Percentiles rank a stretch among this genome's conserved stretches.
Evolutionary conservation across 2,797 vertebrate genomes (phyloP).

Genomic region (Sciaenops ocellatus): DNA sequence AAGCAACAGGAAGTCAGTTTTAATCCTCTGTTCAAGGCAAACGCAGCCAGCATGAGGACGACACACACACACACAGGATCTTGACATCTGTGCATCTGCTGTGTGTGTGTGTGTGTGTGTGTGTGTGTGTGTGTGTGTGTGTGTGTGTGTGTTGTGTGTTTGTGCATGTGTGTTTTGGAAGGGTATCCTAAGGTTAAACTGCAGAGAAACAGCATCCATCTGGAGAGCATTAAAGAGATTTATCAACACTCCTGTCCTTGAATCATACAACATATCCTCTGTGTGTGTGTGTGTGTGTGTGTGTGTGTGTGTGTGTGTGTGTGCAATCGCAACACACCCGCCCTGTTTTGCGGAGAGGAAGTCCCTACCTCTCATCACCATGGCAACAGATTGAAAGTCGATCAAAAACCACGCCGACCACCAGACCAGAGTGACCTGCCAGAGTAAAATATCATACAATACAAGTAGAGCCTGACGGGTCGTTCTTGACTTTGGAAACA

Average conservation of each 20-base stretch:
- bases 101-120: neutral
- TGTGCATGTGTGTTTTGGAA: slow-evolving; percentile 59
- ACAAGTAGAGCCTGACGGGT: neutral
- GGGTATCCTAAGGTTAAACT: slow-evolving; percentile 95
- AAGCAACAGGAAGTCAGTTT: neutral
- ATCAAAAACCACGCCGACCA: neutral
- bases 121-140: slow-evolving; percentile 8
- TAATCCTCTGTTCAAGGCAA: neutral
- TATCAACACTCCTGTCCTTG: slow-evolving; percentile 91
- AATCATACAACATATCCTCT: slow-evolving; percentile 82
- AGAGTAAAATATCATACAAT: neutral
- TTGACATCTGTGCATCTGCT: neutral
- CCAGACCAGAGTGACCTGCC: neutral
- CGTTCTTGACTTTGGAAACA: neutral
- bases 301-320: neutral
- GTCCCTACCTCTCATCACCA: slow-evolving; percentile 10
- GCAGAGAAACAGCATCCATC: slow-evolving; percentile 92
- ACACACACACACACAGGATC: neutral
- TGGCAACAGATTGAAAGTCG: slow-evolving; percentile 21
- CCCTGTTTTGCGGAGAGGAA: neutral
- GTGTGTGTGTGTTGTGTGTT: slow-evolving; percentile 5
- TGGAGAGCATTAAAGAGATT: slow-evolving; percentile 95
- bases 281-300: slow-evolving; percentile 8
- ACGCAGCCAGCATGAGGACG: neutral
- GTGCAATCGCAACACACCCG: neutral